Conservation (phyloP, 1,140 invertebrate genomes). For the Orius insidiosus region DNA sequence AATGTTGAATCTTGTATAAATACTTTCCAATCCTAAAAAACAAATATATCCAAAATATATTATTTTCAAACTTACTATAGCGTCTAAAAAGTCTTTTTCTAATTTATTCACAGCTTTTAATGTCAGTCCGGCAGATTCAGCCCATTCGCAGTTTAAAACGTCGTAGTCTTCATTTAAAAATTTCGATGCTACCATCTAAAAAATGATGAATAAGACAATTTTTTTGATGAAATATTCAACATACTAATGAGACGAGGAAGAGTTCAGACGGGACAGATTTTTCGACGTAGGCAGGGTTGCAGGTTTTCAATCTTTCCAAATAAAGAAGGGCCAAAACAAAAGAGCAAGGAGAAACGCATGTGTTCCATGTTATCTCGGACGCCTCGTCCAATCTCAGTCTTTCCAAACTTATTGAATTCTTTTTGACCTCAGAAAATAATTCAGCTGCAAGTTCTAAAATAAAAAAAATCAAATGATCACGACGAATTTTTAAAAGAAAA, state of each 20-base stretch:
- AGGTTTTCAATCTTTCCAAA: conserved; percentile 60
- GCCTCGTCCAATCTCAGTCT: conserved; percentile 62
- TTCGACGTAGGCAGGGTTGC: conserved; percentile 66
- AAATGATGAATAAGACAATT: neutral
- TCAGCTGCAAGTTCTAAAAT: conserved; percentile 63
- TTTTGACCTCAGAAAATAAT: conserved; percentile 53
- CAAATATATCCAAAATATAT: conserved; percentile 11
- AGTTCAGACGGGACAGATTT: conserved; percentile 69
- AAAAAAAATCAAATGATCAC: conserved; percentile 20
- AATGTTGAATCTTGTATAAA: conserved; percentile 54
- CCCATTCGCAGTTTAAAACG: conserved; percentile 79
- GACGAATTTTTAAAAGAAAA: no score
- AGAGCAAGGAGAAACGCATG: conserved; percentile 72
- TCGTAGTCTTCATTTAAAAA: conserved; percentile 80
- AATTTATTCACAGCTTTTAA: conserved; percentile 59
- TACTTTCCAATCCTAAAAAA: conserved; percentile 62
- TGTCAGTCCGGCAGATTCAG: conserved; percentile 54
- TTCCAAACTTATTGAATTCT: conserved; percentile 47
- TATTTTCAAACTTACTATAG: conserved; percentile 51
- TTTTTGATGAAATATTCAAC: conserved; percentile 15
- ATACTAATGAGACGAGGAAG: conserved; percentile 82
- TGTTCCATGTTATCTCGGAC: conserved; percentile 53
- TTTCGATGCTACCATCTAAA: conserved; percentile 86
- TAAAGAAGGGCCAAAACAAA: conserved; percentile 71
- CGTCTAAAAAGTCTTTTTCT: conserved; percentile 73